phyloP scores from a whole-genome alignment of 2,888 invertebrate genomes.

The Caenorhabditis sulstoni region DNA sequence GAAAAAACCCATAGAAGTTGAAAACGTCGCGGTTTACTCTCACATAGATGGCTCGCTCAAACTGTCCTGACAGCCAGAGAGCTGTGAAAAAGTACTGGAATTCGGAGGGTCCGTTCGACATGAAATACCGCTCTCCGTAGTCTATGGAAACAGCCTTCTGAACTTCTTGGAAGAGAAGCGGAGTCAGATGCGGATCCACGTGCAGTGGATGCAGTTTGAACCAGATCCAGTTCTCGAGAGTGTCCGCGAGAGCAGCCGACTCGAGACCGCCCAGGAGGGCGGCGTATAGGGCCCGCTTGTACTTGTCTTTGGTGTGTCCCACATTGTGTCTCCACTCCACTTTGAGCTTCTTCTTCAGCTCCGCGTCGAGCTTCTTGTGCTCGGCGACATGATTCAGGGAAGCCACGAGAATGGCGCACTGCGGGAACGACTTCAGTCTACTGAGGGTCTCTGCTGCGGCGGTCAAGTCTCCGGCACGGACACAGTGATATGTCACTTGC shows the following conservation, averaged over 20 bases:
- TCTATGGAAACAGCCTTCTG: conserved; percentile 77
- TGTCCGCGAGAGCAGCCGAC: conserved; percentile 62
- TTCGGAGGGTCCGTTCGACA: conserved; percentile 70
- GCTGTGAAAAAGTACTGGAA: conserved; percentile 76
- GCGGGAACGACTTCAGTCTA: conserved; percentile 63
- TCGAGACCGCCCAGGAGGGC: conserved; percentile 75
- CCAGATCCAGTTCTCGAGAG: conserved; percentile 80
- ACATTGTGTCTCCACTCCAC: conserved; percentile 78
- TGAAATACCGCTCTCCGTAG: conserved; percentile 78
- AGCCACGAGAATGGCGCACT: conserved; percentile 67
- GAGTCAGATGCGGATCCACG: conserved; percentile 70
- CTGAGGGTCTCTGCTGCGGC: conserved; percentile 60
- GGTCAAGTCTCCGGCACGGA: conserved; percentile 68
- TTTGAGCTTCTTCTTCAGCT: conserved; percentile 72
- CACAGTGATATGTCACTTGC: conserved; percentile 68
- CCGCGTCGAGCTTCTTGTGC: conserved; percentile 66
- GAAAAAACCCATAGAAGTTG: conserved; percentile 21
- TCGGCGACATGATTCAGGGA: conserved; percentile 66
- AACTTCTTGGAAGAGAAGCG: conserved; percentile 72
- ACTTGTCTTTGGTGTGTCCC: conserved; percentile 67
- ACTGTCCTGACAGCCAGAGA: conserved; percentile 77
- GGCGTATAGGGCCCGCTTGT: conserved; percentile 75
- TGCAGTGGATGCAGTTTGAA: conserved; percentile 72
- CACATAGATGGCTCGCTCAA: conserved; percentile 77
- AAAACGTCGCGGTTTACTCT: too few relatives aligned